Conservation (phyloP, 1,140 invertebrate genomes). For the Drosophila nebulosa region DNA sequence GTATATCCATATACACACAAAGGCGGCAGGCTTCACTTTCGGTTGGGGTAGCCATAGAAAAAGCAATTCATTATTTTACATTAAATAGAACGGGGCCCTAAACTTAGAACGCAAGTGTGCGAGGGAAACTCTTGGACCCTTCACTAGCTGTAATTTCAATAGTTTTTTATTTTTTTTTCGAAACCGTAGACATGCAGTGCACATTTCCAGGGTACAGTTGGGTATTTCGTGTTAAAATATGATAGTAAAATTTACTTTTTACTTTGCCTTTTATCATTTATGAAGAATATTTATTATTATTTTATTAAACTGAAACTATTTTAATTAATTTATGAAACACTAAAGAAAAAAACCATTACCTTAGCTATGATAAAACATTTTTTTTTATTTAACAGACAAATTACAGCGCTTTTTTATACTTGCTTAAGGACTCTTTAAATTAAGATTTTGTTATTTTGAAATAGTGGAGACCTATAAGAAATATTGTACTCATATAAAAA, state of each 20-base stretch:
- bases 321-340: too few species aligned
- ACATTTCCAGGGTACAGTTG: background rate
- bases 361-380: too few species aligned
- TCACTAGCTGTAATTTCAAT: conserved; percentile 21
- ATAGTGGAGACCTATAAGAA: too few species aligned
- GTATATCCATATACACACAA: background rate
- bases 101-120: background rate
- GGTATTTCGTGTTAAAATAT: background rate
- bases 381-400: too few species aligned
- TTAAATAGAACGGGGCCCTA: conserved; percentile 19
- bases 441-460: too few species aligned
- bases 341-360: too few species aligned
- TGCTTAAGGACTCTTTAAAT: too few species aligned
- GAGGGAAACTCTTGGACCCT: conserved; percentile 17
- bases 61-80: conserved; percentile 62
- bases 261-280: background rate
- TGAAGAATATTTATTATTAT: too few species aligned
- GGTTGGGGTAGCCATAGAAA: background rate
- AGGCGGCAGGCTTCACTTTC: background rate
- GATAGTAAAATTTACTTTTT: background rate
- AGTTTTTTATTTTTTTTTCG: conserved; percentile 27
- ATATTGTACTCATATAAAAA: too few species aligned
- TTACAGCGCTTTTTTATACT: too few species aligned
- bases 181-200: background rate
- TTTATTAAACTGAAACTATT: too few species aligned